Percentiles rank a stretch among this genome's conserved stretches.
These are phyloP conservation scores for Chromoteleia sp. DNA, from an alignment of 2,888 invertebrate species.

Conservation along the genomic window DNA sequence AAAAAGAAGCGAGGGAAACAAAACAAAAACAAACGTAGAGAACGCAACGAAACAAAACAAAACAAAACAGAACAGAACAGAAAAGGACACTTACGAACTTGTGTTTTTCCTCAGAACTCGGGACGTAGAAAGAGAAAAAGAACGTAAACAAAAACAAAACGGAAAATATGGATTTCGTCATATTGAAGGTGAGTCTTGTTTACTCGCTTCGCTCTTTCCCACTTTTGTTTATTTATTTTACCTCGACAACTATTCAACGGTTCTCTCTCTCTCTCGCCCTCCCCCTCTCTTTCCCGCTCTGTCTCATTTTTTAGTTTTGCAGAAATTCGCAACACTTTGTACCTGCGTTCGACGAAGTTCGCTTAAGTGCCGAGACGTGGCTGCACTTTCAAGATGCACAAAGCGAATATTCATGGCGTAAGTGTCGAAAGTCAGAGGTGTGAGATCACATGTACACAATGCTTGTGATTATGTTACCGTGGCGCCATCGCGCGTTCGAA, in stretches of 20 bases:
- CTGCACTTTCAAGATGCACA: conserved; percentile 17
- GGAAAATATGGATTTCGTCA: conserved; percentile 66
- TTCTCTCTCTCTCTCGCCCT: no score
- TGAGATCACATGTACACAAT: conserved; percentile 63
- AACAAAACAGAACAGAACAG: background rate
- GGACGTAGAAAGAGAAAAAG: conserved; percentile 10
- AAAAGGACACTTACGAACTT: conserved; percentile 14
- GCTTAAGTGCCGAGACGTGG: conserved; percentile 7
- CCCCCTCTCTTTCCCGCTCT: no score
- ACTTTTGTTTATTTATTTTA: conserved; percentile 7
- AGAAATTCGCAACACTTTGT: no score
- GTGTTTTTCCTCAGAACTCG: background rate
- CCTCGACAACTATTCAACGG: background rate
- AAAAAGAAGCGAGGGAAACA: background rate
- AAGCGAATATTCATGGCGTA: conserved; percentile 51
- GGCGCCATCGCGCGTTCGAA: conserved; percentile 62
- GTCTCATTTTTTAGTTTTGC: background rate
- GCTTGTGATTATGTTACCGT: conserved; percentile 59
- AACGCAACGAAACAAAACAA: no score
- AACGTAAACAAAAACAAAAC: conserved; percentile 8
- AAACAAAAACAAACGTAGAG: background rate
- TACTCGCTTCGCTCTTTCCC: background rate
- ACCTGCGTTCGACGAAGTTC: no score
- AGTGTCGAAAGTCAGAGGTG: conserved; percentile 63
- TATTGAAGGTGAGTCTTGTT: conserved; percentile 57